Percentiles rank a stretch among this genome's conserved stretches.
Conservation (phyloP, 2,888 invertebrate genomes). For the Cerastis leucographa region DNA sequence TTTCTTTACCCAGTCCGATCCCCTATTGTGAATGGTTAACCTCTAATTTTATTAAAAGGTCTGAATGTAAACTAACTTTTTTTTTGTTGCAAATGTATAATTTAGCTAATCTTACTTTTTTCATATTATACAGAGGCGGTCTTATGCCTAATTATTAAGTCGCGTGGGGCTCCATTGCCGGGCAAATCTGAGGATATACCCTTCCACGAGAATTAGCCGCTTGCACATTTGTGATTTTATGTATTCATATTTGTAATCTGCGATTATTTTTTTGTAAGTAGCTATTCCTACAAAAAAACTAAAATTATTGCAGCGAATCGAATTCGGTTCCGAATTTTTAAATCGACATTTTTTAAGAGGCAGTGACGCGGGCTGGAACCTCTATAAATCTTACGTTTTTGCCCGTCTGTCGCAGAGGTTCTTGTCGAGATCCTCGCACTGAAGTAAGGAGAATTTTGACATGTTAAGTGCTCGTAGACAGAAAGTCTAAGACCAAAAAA, state of each 20-base stretch:
- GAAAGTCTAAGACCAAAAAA: neutral
- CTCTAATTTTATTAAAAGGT: neutral
- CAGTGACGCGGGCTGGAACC: no score
- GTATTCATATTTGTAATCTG: conserved; percentile 39
- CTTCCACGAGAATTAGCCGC: conserved; percentile 68
- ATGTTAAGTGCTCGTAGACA: neutral
- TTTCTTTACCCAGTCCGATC: no score
- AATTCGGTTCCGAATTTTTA: neutral
- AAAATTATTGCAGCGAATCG: neutral
- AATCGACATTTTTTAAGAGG: no score
- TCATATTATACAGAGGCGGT: neutral
- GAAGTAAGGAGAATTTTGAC: no score
- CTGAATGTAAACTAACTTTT: no score
- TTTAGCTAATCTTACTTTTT: neutral
- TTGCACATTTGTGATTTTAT: conserved; percentile 58
- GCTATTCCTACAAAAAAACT: neutral
- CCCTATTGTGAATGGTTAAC: neutral
- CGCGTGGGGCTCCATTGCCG: conserved; percentile 57
- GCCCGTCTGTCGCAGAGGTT: no score
- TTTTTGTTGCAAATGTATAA: neutral
- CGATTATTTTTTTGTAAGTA: neutral
- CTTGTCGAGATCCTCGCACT: no score
- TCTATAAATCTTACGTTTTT: neutral
- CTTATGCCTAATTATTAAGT: neutral
- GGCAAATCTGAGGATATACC: conserved; percentile 67